Conservation (phyloP, 2,113 vertebrate species). For the Rhinolophus sinicus region DNA sequence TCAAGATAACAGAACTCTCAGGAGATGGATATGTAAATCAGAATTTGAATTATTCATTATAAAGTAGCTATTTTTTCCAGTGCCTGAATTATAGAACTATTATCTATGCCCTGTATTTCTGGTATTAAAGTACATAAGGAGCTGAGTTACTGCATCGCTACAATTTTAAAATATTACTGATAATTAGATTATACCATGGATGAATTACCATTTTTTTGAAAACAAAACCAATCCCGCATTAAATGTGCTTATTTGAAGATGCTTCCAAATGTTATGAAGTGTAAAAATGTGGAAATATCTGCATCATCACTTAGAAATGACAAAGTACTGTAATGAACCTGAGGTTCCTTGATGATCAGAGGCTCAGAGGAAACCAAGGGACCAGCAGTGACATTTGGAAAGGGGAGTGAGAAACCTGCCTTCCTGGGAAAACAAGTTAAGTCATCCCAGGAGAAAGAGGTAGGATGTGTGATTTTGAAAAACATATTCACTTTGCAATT, state of each 20-base stretch:
- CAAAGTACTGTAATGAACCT: not conserved
- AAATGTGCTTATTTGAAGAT: not conserved
- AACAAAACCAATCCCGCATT: not conserved
- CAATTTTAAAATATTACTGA: not conserved
- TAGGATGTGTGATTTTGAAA: not conserved
- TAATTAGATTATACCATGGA: not conserved
- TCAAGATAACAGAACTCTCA: not conserved
- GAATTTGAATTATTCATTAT: conserved; percentile 49
- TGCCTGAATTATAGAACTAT: conserved; percentile 1
- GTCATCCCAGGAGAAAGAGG: not conserved
- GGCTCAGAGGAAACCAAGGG: not conserved
- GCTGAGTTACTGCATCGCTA: not conserved
- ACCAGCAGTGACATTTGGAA: not conserved
- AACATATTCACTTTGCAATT: not conserved
- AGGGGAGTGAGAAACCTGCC: not conserved
- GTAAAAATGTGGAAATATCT: not conserved
- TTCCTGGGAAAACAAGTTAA: not conserved
- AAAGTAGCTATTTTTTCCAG: not conserved
- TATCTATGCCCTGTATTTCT: not conserved
- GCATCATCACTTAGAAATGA: not conserved
- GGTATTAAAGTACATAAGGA: not conserved
- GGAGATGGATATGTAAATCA: not conserved
- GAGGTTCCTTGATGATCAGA: not conserved
- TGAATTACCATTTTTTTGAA: not conserved
- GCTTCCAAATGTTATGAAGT: not conserved